Base-by-base conservation (phyloP, 2,888 invertebrate species). In the Carcina quercana region DNA sequence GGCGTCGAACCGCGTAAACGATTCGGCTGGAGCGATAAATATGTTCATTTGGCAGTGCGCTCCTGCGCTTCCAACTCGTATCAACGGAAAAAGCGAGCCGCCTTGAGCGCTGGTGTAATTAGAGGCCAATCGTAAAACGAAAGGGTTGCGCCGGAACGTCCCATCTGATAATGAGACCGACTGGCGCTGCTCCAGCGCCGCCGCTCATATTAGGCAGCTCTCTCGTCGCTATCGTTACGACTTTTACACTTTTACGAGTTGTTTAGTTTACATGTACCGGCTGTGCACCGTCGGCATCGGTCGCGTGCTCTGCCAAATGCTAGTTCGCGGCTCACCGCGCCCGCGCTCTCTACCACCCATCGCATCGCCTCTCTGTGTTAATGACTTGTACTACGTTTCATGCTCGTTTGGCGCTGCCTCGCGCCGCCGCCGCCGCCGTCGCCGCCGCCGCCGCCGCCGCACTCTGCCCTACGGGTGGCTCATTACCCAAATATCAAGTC, bases 221-320 rank as follows among this genome's bases (percentile, higher is more conserved):
- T 62, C 69, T 67, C 58, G 53, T 60, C 56, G 70, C 74, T 78
- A 80, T 82, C 80, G 75, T 74, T 78, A 78, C 75, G 76, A 82
- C 68, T 83, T 80, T 82, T 82, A 79, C 82, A 79, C 80, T 82
- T 83, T 82, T 82, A 80, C 79, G 82, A 79, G 75, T 80, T 80
- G 80, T 80, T 82, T 79, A 79, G 82, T 78, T 80, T 65, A 71
- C 69, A 64, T n/a, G 59, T 61, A 62, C 74, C 66, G 66, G 70
- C 65, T 68, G 72, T 58, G 70, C 28, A 5, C 54, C n/a, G n/a
- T n/a, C n/a, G n/a, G n/a, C n/a, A n/a, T n/a, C n/a, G 59, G 51
- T 58, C 61, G 65, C 59, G 59, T 53, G 59, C 68, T 64, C 67
- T 83, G 82, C 82, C 82, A 83, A 83, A 80, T 78, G 74, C 73